Conservation (phyloP, 2,888 invertebrate genomes). For the Euproctis similis region DNA sequence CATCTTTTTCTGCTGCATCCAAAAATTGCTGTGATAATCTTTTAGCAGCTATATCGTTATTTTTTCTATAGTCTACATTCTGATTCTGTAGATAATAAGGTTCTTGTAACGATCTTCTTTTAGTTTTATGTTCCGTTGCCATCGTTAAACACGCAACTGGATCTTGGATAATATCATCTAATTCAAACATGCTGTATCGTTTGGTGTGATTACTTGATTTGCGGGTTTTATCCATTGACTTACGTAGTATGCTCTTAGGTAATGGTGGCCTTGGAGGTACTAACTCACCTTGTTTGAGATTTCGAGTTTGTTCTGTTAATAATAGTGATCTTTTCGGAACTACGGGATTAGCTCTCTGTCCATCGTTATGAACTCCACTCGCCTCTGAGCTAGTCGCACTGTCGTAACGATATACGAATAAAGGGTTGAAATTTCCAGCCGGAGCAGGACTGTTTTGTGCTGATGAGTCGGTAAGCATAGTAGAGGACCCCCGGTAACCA, state of each 20-base stretch:
- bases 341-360: slow-evolving; percentile 64
- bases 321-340: slow-evolving; percentile 82
- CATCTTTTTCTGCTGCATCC: slow-evolving; percentile 72
- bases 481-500: slow-evolving; percentile 90
- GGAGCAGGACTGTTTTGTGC: slow-evolving; percentile 81
- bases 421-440: slow-evolving; percentile 78
- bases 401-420: slow-evolving; percentile 89
- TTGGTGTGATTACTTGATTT: slow-evolving; percentile 73
- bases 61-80: slow-evolving; percentile 66
- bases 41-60: slow-evolving; percentile 71
- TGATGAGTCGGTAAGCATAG: slow-evolving; percentile 84
- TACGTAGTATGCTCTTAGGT: slow-evolving; percentile 83
- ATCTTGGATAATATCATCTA: slow-evolving; percentile 76
- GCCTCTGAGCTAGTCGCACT: slow-evolving; percentile 84
- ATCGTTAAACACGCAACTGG: slow-evolving; percentile 58
- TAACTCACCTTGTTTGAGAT: slow-evolving; percentile 63
- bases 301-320: slow-evolving; percentile 69
- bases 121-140: slow-evolving; percentile 72
- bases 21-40: slow-evolving; percentile 69
- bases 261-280: slow-evolving; percentile 83
- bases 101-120: slow-evolving; percentile 85
- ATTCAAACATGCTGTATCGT: slow-evolving; percentile 89
- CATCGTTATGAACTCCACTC: slow-evolving; percentile 78
- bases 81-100: slow-evolving; percentile 79
- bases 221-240: slow-evolving; percentile 74